A percentile compares a stretch with the other conserved stretches of the same genome.
Evolutionary conservation across 35 echinoderm and acorn worm genomes (phyloP).

Genomic region (Hemicentrotus pulcherrimus): DNA sequence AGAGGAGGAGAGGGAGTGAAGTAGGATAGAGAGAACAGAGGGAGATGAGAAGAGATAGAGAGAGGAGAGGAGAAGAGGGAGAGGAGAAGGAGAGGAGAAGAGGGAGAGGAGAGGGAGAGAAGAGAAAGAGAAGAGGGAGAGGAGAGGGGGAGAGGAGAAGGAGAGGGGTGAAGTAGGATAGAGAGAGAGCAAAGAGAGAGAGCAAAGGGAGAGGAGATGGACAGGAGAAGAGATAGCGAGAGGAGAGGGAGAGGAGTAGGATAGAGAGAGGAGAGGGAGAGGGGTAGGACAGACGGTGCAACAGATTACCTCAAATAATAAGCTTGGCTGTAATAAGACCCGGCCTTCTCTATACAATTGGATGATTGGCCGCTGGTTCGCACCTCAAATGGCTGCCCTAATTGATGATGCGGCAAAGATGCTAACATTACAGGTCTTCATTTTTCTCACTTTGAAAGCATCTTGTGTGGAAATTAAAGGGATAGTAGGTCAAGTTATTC

Average conservation of each 20-base stretch:
- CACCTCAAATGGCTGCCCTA: neutral
- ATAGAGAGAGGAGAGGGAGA: neutral
- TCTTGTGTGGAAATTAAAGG: neutral
- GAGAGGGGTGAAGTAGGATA: neutral
- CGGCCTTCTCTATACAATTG: neutral
- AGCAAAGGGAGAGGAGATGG: neutral
- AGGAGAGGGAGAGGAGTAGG: neutral
- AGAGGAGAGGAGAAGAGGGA: neutral
- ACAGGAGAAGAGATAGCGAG: too few species aligned
- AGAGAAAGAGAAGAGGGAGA: neutral
- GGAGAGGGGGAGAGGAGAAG: neutral
- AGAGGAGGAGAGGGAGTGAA: neutral
- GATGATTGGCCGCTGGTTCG: neutral
- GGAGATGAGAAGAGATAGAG: neutral
- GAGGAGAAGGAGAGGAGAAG: neutral
- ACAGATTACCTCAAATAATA: slow-evolving; percentile 13
- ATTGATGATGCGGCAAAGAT: neutral
- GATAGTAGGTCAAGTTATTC: neutral
- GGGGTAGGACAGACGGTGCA: neutral
- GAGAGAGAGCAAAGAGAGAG: neutral
- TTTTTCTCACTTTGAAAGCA: neutral
- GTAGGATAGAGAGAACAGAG: neutral
- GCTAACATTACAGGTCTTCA: neutral
- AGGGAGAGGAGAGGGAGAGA: neutral
- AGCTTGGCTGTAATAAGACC: neutral